Conservation (phyloP, 2,888 invertebrate species). For the Macrosiphum euphorbiae region DNA sequence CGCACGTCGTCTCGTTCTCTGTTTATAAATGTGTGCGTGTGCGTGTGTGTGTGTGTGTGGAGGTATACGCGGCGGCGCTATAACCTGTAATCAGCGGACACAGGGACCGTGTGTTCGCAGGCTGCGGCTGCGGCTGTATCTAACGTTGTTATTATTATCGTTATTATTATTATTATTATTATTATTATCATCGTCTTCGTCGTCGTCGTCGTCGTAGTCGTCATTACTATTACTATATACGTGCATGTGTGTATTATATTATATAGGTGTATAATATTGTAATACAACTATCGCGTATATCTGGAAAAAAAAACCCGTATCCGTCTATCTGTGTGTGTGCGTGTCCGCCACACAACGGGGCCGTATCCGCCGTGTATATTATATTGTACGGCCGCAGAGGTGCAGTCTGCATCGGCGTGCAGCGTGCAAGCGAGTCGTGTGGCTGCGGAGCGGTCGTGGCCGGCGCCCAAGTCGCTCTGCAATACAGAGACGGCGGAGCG, state of each 20-base stretch:
- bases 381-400: neutral
- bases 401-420: neutral
- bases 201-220: neutral
- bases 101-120: constrained; percentile 56
- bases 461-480: neutral
- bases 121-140: constrained; percentile 28
- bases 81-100: constrained; percentile 55
- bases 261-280: neutral
- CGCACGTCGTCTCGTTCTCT: neutral
- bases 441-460: neutral
- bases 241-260: neutral
- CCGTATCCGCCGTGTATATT: neutral
- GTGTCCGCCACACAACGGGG: neutral
- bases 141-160: constrained; percentile 38
- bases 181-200: neutral
- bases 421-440: neutral
- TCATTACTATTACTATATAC: too few relatives aligned
- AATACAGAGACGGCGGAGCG: neutral
- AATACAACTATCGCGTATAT: neutral
- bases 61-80: constrained; percentile 36
- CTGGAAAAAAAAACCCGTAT: neutral
- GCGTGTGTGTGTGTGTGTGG: neutral
- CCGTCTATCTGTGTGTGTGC: neutral
- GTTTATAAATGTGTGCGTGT: neutral
- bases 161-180: constrained; percentile 48